Percentiles rank a stretch among this genome's conserved stretches.
phyloP scores from a whole-genome alignment of 2,797 vertebrate species.

The Taenioides sp. region DNA sequence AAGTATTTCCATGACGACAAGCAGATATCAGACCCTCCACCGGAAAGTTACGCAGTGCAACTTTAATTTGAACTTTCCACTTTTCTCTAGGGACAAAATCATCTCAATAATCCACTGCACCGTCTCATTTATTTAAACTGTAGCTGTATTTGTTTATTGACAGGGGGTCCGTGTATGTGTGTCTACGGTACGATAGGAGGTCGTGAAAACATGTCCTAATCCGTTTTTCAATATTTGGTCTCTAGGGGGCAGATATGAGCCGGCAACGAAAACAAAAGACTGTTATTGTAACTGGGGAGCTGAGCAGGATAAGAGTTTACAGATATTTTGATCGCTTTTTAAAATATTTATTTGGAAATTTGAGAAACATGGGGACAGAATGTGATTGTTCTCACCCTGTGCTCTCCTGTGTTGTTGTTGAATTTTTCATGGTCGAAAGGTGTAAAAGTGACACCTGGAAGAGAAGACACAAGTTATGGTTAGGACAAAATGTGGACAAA shows the following conservation, averaged over 20 bases:
- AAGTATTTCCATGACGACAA: too few species aligned
- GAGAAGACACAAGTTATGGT: neutral
- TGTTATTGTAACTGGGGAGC: too few species aligned
- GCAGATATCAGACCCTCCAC: too few species aligned
- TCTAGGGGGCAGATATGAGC: neutral
- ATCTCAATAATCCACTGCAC: neutral
- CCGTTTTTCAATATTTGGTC: neutral
- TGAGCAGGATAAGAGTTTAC: neutral
- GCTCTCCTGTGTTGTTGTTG: constrained; percentile 74
- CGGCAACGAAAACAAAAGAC: neutral
- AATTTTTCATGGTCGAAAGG: constrained; percentile 80
- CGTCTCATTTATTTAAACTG: neutral
- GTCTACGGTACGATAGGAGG: neutral
- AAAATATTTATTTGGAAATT: neutral
- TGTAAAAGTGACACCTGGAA: constrained; percentile 81
- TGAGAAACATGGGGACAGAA: neutral
- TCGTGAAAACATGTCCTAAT: neutral
- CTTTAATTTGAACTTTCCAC: neutral
- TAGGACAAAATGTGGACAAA: neutral
- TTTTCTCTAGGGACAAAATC: neutral
- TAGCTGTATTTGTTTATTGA: neutral
- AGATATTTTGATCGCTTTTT: neutral
- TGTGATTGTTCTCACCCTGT: constrained; percentile 77
- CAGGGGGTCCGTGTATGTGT: neutral
- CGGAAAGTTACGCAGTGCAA: too few species aligned